Evolutionary conservation across 2,888 invertebrate genomes (phyloP), one percentile per base, ranked within the genome.

Genomic region (Volucella inanis): DNA sequence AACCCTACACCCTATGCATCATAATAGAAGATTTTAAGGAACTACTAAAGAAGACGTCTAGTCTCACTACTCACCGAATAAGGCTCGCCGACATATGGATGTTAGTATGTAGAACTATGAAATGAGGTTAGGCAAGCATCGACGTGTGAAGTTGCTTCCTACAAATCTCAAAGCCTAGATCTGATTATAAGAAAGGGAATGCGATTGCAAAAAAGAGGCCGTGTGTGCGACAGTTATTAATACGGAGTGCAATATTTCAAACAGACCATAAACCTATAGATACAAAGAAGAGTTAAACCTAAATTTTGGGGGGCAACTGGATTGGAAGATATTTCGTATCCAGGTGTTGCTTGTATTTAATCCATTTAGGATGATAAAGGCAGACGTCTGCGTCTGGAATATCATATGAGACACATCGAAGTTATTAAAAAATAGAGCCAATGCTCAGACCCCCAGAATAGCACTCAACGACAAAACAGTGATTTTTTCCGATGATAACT

Each of bases 61-160:
- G 76, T 72, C 80, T 76, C 75, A 70, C 54, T 31, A 6, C 6
- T 31, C 31, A 31, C 31, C 31, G 14, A 47, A 70, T 68, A 78
- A 70, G 68, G 70, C 70, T 41, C 14, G 57, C 15, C 39, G 41
- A 22, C 45, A 39, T 55, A 39, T 11, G 39, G n/a, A 31, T 22
- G n/a, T 10, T 3, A 14, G 11, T 55, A 57, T 15, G 61, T 54
- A 45, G 38, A 72, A 55, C 14, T 18, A 54, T 71, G 59, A 77
- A 82, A 83, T 55, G 80, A 64, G 84, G 84, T 67, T 80, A 85
- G 72, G 62, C 80, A 67, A 47, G 52, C 80, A 80, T 71, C 80
- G 70, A 80, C 80, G 84, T 85, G 84, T 85, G 80, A 85, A 85
- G 84, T 85, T 80, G 80, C 80, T 85, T 85, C 80, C 80, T 84